Base-by-base conservation (phyloP, 2,888 invertebrate genomes). In the Candidula unifasciata region DNA sequence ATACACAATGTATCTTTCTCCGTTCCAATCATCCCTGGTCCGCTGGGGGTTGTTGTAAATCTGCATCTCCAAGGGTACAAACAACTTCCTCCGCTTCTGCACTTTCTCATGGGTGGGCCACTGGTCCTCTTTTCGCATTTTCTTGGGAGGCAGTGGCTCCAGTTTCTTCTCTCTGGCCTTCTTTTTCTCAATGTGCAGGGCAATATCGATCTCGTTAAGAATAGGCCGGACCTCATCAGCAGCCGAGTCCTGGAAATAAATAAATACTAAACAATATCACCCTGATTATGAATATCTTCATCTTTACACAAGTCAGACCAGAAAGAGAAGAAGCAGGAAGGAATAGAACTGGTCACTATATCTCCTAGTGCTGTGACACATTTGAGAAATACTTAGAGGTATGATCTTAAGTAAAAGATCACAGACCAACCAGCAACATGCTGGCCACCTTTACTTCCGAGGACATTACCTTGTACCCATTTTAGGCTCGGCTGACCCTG, bases 1-100 rank as follows among this genome's bases (percentile, higher is more conserved):
- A 78, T 88, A 88, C 13, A 88, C 85, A 66, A 88, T 88, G 57
- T 84, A 88, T 27, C 66, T 54, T 35, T 84, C 84, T n/a, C 84
- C 81, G 16, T 76, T 84, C 84, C 84, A 84, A 57, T 84, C 24
- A 13, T 35, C 21, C 24, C 84, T 71, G 27, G 69, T 78, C 21
- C 80, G n/a, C 24, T 80, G 52, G 8, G 84, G 84, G 33, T 80
- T 84, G 37, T 80, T 79, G 54, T 84, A 84, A 44, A 80, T 73
- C 35, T 84, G 80, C 80, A 37, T 64, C 6, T 79, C 60, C 33
- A 79, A 52, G 21, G 80, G 84, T 3, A 84, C 64, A 60, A 80
- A 74, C 16, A 52, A 52, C n/a, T 84, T 84, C 18, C 57, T 77
- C 6, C 27, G 73, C 73, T 73, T 80, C 18, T 73, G 74, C 16